Percentiles rank a stretch among this genome's conserved stretches.
Conservation (phyloP, 2,888 invertebrate genomes). For the Platyscelio sp. region DNA sequence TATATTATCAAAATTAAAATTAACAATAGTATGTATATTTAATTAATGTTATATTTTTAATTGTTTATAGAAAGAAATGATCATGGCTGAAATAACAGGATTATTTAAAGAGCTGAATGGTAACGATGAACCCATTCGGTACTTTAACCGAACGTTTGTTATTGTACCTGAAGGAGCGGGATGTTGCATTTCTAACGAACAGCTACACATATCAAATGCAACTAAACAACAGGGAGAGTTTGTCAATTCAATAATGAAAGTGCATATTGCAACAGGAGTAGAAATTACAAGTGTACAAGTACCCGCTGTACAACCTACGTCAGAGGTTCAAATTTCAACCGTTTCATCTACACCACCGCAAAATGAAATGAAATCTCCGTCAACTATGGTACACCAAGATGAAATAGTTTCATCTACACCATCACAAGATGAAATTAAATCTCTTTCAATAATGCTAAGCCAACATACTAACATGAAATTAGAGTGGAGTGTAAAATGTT, state of each 20-base stretch:
- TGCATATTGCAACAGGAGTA: too few species aligned
- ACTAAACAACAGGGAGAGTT: conserved; percentile 85
- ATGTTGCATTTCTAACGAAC: conserved; percentile 95
- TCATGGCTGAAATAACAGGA: conserved; percentile 94
- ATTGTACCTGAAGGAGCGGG: conserved; percentile 93
- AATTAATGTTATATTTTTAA: too few species aligned
- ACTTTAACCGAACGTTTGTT: conserved; percentile 92
- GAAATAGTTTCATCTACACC: neutral
- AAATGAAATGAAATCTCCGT: neutral
- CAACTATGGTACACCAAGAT: too few species aligned
- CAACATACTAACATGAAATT: conserved; percentile 94
- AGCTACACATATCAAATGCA: conserved; percentile 92
- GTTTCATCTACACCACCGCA: neutral
- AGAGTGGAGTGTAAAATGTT: conserved; percentile 91
- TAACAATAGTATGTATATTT: too few species aligned
- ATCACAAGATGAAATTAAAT: conserved; percentile 83
- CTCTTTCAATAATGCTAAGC: conserved; percentile 90
- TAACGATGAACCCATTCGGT: conserved; percentile 86
- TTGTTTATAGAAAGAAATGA: conserved; percentile 90
- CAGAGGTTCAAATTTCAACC: too few species aligned
- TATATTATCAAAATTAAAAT: too few species aligned
- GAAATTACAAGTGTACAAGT: too few species aligned
- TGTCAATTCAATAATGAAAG: too few species aligned
- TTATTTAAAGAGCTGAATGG: conserved; percentile 91
- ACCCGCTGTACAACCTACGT: neutral